These are phyloP conservation scores for Cuculus canorus DNA, from an alignment of 2,797 vertebrate species.

Conservation along the genomic window DNA sequence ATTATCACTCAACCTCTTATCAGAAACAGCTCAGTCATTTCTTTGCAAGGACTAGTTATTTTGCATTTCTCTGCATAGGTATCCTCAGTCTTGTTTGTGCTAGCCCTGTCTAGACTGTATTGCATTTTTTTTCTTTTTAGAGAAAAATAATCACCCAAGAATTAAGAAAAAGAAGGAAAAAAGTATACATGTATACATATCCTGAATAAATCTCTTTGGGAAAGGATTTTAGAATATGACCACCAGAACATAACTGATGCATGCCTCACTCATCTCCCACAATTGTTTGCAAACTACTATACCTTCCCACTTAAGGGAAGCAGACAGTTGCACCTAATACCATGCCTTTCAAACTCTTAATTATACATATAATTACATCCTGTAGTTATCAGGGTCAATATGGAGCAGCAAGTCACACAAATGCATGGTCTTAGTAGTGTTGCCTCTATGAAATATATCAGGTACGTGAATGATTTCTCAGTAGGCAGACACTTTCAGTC, in stretches of 20 bases:
- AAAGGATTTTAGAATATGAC: neutral
- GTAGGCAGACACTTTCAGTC: neutral
- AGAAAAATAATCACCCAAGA: neutral
- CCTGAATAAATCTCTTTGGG: neutral
- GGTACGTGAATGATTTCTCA: neutral
- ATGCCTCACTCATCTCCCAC: neutral
- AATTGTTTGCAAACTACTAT: neutral
- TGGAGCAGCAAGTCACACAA: neutral
- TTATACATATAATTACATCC: neutral
- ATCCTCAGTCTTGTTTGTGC: neutral
- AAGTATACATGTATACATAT: neutral
- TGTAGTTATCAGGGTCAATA: neutral
- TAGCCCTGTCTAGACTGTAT: neutral
- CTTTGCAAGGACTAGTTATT: neutral
- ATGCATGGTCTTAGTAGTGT: neutral
- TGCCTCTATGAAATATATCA: neutral
- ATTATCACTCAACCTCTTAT: neutral
- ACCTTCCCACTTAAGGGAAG: neutral
- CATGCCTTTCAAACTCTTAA: neutral
- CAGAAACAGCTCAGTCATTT: neutral
- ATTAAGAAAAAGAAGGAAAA: neutral
- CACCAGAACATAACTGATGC: neutral
- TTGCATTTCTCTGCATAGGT: neutral
- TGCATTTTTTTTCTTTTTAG: neutral
- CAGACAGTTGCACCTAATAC: neutral